Conservation (phyloP, 2,113 vertebrate genomes). For the Epinephelus lanceolatus region DNA sequence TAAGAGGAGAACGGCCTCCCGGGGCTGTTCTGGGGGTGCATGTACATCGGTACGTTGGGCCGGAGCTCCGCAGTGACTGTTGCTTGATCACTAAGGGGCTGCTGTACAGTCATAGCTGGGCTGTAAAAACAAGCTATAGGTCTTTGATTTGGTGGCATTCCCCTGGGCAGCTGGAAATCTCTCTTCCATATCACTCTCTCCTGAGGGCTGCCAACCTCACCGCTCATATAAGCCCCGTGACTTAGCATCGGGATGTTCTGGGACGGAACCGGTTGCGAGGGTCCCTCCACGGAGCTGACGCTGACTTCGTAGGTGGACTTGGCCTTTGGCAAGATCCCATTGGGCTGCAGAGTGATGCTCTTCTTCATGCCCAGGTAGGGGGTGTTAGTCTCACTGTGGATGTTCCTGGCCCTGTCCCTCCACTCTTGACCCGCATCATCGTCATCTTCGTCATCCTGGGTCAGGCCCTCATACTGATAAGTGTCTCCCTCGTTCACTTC, state of each 20-base stretch:
- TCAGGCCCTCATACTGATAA: conserved; percentile 91
- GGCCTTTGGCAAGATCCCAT: conserved; percentile 90
- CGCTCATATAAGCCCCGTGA: conserved; percentile 66
- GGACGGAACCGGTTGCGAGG: conserved; percentile 49
- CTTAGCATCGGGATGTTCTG: conserved; percentile 70
- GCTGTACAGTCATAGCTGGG: conserved; percentile 82
- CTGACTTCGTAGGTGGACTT: conserved; percentile 90
- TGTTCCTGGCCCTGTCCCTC: conserved; percentile 87
- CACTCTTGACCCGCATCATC: conserved; percentile 85
- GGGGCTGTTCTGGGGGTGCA: conserved; percentile 83
- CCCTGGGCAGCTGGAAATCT: conserved; percentile 82
- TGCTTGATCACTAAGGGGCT: conserved; percentile 76
- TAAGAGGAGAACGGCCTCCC: conserved; percentile 87
- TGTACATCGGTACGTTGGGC: conserved; percentile 72
- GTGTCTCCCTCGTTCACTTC: conserved; percentile 90
- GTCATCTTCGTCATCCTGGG: conserved; percentile 82
- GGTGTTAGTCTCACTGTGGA: conserved; percentile 89
- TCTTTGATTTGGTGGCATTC: conserved; percentile 84
- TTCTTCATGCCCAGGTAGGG: conserved; percentile 88
- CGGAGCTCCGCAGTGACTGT: conserved; percentile 67
- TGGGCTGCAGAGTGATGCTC: conserved; percentile 87
- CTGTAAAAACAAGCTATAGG: conserved; percentile 88
- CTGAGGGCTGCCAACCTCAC: conserved; percentile 80
- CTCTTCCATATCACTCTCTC: conserved; percentile 84
- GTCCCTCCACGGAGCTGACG: conserved; percentile 69